Evolutionary conservation across 2,113 vertebrate species (phyloP), one percentile per base, ranked within the genome.

Genomic region (Panthera tigris): DNA sequence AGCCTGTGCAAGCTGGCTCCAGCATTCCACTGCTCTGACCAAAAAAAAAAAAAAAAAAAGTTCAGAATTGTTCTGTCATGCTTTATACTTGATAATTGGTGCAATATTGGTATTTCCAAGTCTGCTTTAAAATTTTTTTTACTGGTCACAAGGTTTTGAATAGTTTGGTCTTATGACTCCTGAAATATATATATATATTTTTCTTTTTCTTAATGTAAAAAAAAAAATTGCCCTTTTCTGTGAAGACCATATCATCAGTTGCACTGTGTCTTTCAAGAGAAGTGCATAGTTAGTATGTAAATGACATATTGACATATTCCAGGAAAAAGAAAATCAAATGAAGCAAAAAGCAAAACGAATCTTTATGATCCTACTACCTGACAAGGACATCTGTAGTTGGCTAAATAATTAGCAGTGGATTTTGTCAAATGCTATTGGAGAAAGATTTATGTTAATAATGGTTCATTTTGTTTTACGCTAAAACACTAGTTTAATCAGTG

Each of bases 401-500:
- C 52, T 85, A 86, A 69, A 45, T 57, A 86, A 94, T 66, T 94
- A 74, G 14, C 12, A 80, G 36, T 73, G 4, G 12, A 31, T 71
- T 96, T 91, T 73, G 45, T 86, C 87, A 91, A 89, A 94, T 65
- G 31, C 16, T 94, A 66, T 11, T 86, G 74, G 39, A 86, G 41
- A 85, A 91, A 63, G 87, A 91, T 91, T 74, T 94, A 94, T 74
- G 45, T 19, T 86, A 86, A 73, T 65, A 80, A 39, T 71, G 18
- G 4, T 73, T 86, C 74, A 81, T 13, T 91, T 73, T 81, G n/a
- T 66, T 18, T 91, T 87, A 94, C 48, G 55, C 23, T 50, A 85
- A 39, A 41, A 80, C 69, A 71, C 41, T 94, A 65, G 52, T 41
- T 85, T 96, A 89, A 74, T 96, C 55, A 86, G 73, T 66, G 87